These are phyloP conservation scores for Tenthredo notha DNA, from an alignment of 2,888 invertebrate genomes.

Conservation along the genomic window DNA sequence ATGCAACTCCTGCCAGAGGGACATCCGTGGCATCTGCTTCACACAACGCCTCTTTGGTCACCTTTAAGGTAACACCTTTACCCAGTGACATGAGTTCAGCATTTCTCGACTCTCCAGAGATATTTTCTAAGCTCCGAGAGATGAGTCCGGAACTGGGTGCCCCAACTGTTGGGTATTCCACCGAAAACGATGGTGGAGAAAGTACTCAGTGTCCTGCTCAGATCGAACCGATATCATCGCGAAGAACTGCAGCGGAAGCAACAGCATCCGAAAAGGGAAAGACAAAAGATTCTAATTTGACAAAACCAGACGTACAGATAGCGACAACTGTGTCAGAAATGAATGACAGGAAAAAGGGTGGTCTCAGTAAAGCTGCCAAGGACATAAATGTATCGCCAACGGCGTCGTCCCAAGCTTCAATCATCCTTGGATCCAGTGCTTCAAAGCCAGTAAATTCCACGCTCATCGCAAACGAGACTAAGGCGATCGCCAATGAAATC, in stretches of 20 bases:
- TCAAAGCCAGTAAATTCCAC: slow-evolving; percentile 37
- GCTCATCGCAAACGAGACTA: slow-evolving; percentile 63
- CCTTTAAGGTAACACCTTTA: slow-evolving; percentile 3
- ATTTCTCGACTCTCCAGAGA: not conserved
- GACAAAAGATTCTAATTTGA: not conserved
- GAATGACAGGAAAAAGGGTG: not conserved
- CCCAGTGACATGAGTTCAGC: not conserved
- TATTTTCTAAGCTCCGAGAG: not conserved
- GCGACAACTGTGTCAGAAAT: slow-evolving; percentile 52
- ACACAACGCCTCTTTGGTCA: not conserved
- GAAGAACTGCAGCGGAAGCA: not conserved
- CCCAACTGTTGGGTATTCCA: not conserved
- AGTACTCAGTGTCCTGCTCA: slow-evolving; percentile 6
- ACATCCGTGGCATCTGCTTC: not conserved
- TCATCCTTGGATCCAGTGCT: not conserved
- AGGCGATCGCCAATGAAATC: slow-evolving; percentile 67
- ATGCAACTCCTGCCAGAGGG: not conserved
- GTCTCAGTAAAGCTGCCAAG: slow-evolving; percentile 41
- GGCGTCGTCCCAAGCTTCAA: not conserved
- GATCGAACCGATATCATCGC: not conserved
- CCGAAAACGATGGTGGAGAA: not conserved
- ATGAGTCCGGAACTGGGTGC: not conserved
- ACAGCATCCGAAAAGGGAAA: not conserved
- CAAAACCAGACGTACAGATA: slow-evolving; percentile 12
- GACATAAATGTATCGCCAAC: slow-evolving; percentile 49